Evolutionary conservation across 2,888 invertebrate species (phyloP).

Genomic region (Eilema caniola): DNA sequence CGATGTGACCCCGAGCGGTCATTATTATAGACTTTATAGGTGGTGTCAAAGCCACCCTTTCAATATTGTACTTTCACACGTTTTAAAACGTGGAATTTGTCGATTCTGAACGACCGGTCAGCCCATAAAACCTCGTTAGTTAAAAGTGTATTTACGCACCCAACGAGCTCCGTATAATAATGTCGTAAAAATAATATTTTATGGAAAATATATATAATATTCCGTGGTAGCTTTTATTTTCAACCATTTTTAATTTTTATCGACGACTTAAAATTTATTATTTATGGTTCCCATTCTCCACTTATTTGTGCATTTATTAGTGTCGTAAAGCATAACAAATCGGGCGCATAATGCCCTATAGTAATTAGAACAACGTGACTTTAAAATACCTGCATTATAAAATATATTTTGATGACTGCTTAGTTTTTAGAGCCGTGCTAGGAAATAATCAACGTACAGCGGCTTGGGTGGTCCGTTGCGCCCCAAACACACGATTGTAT

Average conservation of each 20-base stretch:
- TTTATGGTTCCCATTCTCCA: constrained; percentile 47
- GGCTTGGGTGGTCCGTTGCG: constrained; percentile 70
- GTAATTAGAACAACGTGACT: constrained; percentile 67
- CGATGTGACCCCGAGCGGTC: constrained; percentile 71
- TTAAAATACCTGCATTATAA: constrained; percentile 53
- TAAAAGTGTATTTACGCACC: constrained; percentile 58
- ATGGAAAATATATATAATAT: constrained; percentile 55
- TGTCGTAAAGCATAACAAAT: constrained; percentile 55
- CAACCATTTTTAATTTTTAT: constrained; percentile 53
- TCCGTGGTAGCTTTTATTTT: constrained; percentile 48
- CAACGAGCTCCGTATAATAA: constrained; percentile 74
- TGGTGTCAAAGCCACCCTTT: constrained; percentile 67
- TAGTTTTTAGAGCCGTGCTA: constrained; percentile 55
- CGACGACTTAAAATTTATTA: constrained; percentile 45
- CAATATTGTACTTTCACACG: constrained; percentile 83
- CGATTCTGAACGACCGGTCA: constrained; percentile 72
- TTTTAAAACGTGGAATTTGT: constrained; percentile 79
- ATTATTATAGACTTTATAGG: constrained; percentile 68
- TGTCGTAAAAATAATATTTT: constrained; percentile 80
- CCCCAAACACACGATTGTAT: constrained; percentile 66
- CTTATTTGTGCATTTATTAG: constrained; percentile 34
- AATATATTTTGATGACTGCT: constrained; percentile 54
- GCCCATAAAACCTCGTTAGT: constrained; percentile 75
- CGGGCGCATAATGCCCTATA: constrained; percentile 44
- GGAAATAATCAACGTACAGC: constrained; percentile 59